These are phyloP conservation scores for Chionis minor DNA, from an alignment of 2,113 vertebrate species.

Conservation along the genomic window DNA sequence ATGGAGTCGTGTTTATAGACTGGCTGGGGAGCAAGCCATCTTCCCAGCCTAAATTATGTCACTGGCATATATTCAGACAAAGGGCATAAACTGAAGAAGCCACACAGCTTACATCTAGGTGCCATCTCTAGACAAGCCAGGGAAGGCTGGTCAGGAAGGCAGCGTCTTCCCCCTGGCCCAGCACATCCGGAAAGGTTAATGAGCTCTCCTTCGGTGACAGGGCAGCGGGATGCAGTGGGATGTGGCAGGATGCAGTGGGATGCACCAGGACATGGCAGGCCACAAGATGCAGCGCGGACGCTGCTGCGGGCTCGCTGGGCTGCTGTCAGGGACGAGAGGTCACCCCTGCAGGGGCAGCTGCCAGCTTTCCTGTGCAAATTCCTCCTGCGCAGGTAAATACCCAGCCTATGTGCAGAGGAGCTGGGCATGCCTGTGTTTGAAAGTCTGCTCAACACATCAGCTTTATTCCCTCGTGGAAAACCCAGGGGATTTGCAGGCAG, in stretches of 20 bases:
- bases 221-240: not conserved
- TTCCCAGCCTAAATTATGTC: not conserved
- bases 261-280: not conserved
- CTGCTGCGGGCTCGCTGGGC: rapidly evolving
- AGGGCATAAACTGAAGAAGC: not conserved
- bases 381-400: rapidly evolving
- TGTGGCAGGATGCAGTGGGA: rapidly evolving
- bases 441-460: not conserved
- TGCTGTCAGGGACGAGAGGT: not conserved
- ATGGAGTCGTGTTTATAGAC: rapidly evolving
- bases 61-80: not conserved
- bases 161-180: not conserved
- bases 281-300: not conserved
- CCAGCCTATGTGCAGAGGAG: not conserved
- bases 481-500: not conserved
- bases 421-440: not conserved
- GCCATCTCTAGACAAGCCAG: not conserved
- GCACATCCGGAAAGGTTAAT: not conserved
- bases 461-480: not conserved
- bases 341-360: not conserved
- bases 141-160: not conserved
- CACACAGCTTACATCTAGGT: not conserved
- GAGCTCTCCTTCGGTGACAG: not conserved
- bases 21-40: rapidly evolving
- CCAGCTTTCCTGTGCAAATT: not conserved